Evolutionary conservation across 2,888 invertebrate genomes (phyloP).

Genomic region (Lycaena phlaeas): DNA sequence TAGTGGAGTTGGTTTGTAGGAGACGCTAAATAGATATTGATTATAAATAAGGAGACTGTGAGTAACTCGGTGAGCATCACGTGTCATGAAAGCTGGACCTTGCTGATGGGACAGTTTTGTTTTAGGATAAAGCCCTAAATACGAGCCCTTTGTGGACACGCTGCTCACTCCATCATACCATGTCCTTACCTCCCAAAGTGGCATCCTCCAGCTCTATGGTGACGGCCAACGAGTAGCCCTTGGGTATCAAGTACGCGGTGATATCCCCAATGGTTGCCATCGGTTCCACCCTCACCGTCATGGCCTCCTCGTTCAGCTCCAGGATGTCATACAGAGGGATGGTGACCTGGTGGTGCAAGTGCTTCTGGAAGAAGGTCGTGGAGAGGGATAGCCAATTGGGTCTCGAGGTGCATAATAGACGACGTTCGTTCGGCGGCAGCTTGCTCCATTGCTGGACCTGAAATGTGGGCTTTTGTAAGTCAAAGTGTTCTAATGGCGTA

Average conservation of each 20-base stretch:
- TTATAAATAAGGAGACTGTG: not conserved
- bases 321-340: conserved; percentile 77
- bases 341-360: conserved; percentile 74
- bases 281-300: conserved; percentile 77
- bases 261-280: conserved; percentile 79
- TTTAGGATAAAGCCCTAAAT: too few relatives aligned
- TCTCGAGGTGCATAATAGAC: conserved; percentile 76
- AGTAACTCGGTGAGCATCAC: too few relatives aligned
- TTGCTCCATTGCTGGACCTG: conserved; percentile 71
- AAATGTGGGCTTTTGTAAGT: too few relatives aligned
- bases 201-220: conserved; percentile 80
- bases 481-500: too few relatives aligned
- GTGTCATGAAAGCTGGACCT: too few relatives aligned
- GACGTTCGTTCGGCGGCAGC: conserved; percentile 48
- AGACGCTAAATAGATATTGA: not conserved
- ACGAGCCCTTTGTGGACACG: too few relatives aligned
- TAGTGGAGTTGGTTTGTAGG: not conserved
- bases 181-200: conserved; percentile 74
- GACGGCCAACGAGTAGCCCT: conserved; percentile 78
- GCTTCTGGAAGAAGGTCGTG: conserved; percentile 77
- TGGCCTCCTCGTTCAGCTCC: conserved; percentile 65
- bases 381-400: conserved; percentile 81
- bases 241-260: conserved; percentile 75
- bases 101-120: too few relatives aligned
- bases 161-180: too few relatives aligned